phyloP scores from a whole-genome alignment of 1,140 invertebrate species.

The Microvelia longipes region DNA sequence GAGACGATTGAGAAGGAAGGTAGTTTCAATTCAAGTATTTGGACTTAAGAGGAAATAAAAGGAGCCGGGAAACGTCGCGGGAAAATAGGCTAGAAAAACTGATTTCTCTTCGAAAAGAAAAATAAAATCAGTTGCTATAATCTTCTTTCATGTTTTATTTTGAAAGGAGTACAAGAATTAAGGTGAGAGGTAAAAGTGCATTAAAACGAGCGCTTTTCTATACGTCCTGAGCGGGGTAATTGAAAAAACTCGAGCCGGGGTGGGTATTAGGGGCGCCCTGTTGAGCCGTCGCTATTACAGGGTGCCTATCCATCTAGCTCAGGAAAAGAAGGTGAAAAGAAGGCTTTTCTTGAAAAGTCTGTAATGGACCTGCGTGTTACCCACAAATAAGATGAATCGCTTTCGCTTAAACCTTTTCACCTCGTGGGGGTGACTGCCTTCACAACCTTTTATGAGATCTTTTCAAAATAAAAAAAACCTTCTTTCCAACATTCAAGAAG shows the following conservation, averaged over 20 bases:
- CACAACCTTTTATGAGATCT: not conserved
- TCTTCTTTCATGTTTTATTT: no score
- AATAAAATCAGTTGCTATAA: no score
- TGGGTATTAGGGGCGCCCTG: not conserved
- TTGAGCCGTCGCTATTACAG: not conserved
- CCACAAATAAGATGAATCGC: not conserved
- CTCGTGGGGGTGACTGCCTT: no score
- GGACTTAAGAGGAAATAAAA: no score
- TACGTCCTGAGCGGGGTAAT: not conserved
- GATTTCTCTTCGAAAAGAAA: no score
- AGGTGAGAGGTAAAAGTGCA: not conserved
- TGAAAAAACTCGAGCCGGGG: not conserved
- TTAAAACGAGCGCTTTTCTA: not conserved
- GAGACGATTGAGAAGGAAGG: no score
- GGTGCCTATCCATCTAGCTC: not conserved
- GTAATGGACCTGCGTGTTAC: not conserved
- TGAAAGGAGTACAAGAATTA: not conserved
- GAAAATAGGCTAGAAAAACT: no score
- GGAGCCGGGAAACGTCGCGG: no score
- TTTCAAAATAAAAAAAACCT: not conserved
- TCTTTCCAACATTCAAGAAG: not conserved
- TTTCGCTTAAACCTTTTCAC: not conserved
- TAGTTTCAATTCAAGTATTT: no score
- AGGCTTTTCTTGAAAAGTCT: not conserved
- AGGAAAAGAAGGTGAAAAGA: no score